Percentiles rank a stretch among this genome's conserved stretches.
Evolutionary conservation across 2,888 invertebrate species (phyloP).

Genomic region (Ctena decussata): DNA sequence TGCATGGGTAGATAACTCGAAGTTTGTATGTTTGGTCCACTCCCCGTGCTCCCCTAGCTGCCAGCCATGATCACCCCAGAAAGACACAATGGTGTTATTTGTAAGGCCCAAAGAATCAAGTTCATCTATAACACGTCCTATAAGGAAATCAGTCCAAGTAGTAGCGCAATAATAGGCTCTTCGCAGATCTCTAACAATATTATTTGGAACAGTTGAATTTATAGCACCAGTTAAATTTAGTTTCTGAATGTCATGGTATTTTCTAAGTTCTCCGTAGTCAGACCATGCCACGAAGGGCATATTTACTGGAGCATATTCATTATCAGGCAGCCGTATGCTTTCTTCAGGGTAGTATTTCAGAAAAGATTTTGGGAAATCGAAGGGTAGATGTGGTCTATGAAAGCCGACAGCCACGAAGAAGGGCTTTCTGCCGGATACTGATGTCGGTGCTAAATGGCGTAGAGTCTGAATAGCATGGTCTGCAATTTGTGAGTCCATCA

Average conservation of each 20-base stretch:
- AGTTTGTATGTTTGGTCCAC: slow-evolving; percentile 74
- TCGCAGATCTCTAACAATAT: slow-evolving; percentile 43
- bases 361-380: slow-evolving; percentile 93
- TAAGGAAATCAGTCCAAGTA: slow-evolving; percentile 53
- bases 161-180: slow-evolving; percentile 66
- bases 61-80: slow-evolving; percentile 72
- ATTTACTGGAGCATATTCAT: slow-evolving; percentile 61
- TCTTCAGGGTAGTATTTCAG: no score
- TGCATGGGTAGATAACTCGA: slow-evolving; percentile 68
- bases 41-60: slow-evolving; percentile 73
- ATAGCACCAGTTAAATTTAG: slow-evolving; percentile 51
- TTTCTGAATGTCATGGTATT: slow-evolving; percentile 57
- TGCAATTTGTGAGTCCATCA: slow-evolving; percentile 93
- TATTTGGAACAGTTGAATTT: slow-evolving; percentile 67
- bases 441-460: neutral
- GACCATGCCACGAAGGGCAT: slow-evolving; percentile 72
- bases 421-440: slow-evolving; percentile 87
- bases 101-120: slow-evolving; percentile 46
- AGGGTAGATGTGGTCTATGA: slow-evolving; percentile 95
- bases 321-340: slow-evolving; percentile 86
- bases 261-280: slow-evolving; percentile 57
- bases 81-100: slow-evolving; percentile 62
- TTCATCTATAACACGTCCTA: slow-evolving; percentile 56
- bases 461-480: slow-evolving; percentile 90
- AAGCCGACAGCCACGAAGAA: slow-evolving; percentile 94